These are phyloP conservation scores for Pocillopora meandrina DNA, from an alignment of 92 coral and sea anemone genomes.

Conservation along the genomic window DNA sequence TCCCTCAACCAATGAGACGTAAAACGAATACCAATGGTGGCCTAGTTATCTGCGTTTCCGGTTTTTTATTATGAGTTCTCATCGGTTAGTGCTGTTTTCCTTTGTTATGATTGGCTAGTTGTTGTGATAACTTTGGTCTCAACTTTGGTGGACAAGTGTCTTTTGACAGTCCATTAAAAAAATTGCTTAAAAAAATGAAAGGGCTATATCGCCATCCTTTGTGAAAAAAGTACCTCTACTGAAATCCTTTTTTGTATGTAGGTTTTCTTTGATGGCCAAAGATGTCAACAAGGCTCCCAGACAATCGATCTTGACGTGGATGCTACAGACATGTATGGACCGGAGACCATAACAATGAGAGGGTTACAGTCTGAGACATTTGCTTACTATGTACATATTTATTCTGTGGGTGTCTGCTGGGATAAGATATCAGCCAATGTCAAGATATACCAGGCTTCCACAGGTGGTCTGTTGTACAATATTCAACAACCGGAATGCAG, in stretches of 20 bases:
- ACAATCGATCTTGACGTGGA: constrained; percentile 80
- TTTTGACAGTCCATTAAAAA: too few relatives aligned
- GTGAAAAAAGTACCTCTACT: too few relatives aligned
- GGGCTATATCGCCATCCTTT: too few relatives aligned
- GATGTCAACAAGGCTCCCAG: constrained; percentile 69
- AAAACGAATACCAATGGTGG: too few relatives aligned
- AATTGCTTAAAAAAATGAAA: too few relatives aligned
- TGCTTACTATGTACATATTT: constrained; percentile 76
- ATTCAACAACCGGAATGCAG: constrained; percentile 83
- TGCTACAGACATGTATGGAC: constrained; percentile 87
- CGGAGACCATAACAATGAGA: constrained; percentile 77
- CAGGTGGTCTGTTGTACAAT: constrained; percentile 78
- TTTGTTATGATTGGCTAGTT: too few relatives aligned
- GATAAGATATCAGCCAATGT: constrained; percentile 78
- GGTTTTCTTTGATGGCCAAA: constrained; percentile 73
- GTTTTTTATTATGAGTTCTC: too few relatives aligned
- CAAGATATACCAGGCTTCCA: constrained; percentile 81
- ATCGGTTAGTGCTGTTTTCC: too few relatives aligned
- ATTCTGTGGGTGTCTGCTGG: constrained; percentile 85
- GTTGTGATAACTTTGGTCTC: too few relatives aligned
- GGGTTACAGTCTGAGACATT: constrained; percentile 79
- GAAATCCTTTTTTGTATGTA: constrained; percentile 5
- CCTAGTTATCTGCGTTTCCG: too few relatives aligned
- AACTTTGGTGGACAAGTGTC: too few relatives aligned
- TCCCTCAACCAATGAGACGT: too few relatives aligned